Evolutionary conservation across 2,797 vertebrate genomes (phyloP), one percentile per base, ranked within the genome.

Genomic region (Percopsis omiscomaycus): DNA sequence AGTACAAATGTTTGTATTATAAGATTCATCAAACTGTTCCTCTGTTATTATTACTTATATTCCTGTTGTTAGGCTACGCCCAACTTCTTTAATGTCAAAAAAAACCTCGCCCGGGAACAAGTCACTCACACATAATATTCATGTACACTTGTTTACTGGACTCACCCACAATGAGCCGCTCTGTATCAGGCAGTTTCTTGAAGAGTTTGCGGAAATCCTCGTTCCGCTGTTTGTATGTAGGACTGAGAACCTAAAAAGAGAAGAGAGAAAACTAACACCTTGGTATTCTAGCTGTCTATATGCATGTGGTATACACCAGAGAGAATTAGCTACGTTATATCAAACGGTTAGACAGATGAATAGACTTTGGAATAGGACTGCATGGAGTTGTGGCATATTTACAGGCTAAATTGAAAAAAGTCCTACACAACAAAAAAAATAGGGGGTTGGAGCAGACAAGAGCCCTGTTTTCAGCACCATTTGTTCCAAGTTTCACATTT

Each of bases 131-230:
- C 2, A 42, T 42, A 0, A 8, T 8, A 9, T 22, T 14, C 14
- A 46, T 47, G 2, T 29, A 3, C 59, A 12, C 6, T 11, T 6
- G 48, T 8, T 32, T 22, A 30, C 54, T 13, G 61, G 32, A 82
- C 95, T 92, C 78, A 96, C 95, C 95, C 73, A 97, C 95, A 15
- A 96, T 96, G 64, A 97, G 94, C 30, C 95, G 91, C 75, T 96
- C 95, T 0, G 93, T 90, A 69, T 96, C 95, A 0, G 95, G 95
- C 59, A 97, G 92, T 55, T 95, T 95, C 90, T 94, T 96, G 59
- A 97, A 97, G 69, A 97, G 89, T 75, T 95, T 96, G 10, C 94
- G 92, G 80, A 97, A 97, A 68, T 97, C 95, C 61, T 96, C 95
- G 0, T 96, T 97, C 14, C 94, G 91, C 62, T 96, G 95, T 78